Evolutionary conservation across 2,113 vertebrate genomes (phyloP).

Genomic region (Illadopsis cleaveri): DNA sequence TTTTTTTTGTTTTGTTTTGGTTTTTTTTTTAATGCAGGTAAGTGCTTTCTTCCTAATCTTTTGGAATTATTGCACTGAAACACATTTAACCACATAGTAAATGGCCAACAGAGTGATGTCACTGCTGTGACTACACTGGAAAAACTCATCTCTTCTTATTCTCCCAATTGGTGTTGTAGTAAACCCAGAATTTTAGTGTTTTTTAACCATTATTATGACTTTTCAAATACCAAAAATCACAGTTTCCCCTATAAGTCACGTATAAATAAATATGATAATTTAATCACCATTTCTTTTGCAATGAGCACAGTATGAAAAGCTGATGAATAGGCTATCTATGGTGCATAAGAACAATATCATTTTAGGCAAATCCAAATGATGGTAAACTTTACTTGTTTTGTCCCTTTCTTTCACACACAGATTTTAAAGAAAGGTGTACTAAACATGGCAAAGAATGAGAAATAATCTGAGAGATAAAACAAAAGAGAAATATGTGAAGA

Average conservation of each 20-base stretch:
- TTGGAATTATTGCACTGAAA: neutral
- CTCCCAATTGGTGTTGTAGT: neutral
- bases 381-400: neutral
- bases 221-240: neutral
- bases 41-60: neutral
- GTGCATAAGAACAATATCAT: neutral
- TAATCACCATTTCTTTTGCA: neutral
- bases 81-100: neutral
- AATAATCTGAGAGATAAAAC: neutral
- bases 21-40: neutral
- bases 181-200: neutral
- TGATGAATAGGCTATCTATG: neutral
- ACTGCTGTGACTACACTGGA: neutral
- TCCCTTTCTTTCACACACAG: neutral
- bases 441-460: neutral
- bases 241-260: neutral
- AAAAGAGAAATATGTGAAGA: neutral
- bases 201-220: neutral
- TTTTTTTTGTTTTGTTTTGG: neutral
- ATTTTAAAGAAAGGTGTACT: neutral
- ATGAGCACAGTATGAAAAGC: neutral
- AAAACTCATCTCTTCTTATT: neutral
- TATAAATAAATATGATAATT: neutral
- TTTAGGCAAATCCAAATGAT: neutral
- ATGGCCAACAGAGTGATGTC: rapidly evolving